These are phyloP conservation scores for Mesembrinibis cayennensis DNA, from an alignment of 2,113 vertebrate genomes.

Conservation along the genomic window DNA sequence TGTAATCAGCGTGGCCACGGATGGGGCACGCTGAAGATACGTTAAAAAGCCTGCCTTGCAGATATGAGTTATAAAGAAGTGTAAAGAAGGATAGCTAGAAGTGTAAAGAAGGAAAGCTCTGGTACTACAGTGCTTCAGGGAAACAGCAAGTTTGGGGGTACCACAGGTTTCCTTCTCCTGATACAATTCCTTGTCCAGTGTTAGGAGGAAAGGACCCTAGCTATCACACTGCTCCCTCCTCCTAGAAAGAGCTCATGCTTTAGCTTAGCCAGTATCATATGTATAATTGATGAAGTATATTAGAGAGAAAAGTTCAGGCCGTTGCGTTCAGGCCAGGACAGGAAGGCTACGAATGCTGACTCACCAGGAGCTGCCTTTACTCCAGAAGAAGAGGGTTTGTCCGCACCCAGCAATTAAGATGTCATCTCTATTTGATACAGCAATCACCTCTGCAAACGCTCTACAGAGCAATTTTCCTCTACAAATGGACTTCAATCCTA, in stretches of 20 bases:
- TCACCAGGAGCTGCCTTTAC: neutral
- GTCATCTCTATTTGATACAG: neutral
- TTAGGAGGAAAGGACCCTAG: neutral
- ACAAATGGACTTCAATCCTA: neutral
- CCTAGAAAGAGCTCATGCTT: neutral
- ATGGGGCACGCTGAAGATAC: rapidly evolving
- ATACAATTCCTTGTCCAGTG: neutral
- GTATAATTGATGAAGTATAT: neutral
- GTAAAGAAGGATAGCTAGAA: neutral
- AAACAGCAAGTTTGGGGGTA: neutral
- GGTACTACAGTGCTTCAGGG: neutral
- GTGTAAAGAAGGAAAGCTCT: neutral
- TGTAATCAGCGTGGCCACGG: neutral
- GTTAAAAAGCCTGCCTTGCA: neutral
- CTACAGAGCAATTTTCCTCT: neutral
- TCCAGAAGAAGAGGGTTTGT: neutral
- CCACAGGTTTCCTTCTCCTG: neutral
- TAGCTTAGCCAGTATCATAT: neutral
- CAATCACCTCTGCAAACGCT: neutral
- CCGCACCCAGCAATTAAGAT: neutral
- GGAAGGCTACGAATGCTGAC: neutral
- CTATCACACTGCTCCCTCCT: neutral
- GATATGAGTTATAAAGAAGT: neutral
- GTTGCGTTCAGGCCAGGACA: neutral
- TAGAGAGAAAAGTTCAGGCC: neutral